Base-by-base conservation (phyloP, 1,140 invertebrate genomes). In the Ctenoplectra terminalis region DNA sequence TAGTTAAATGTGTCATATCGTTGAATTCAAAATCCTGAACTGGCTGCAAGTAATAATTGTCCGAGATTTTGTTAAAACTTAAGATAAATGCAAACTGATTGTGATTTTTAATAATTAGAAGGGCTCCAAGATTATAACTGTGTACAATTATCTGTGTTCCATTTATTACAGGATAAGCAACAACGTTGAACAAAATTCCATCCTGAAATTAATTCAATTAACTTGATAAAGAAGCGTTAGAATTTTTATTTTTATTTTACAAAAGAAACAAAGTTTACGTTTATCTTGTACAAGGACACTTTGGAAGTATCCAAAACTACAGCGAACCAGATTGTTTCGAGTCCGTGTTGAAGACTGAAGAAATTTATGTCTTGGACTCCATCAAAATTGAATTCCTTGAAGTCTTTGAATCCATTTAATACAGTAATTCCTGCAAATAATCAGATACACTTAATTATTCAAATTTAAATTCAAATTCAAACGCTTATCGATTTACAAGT, bases 331-430 rank as follows among this genome's bases (percentile, higher is more conserved):
- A 37, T 23, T 20, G 50, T 40, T 60, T 56, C 26, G 0, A 43
- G 15, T 23, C 40, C 74, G 46, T 74, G 64, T 66, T 69, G 56
- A 67, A 81, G 43, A 29, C 81, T 69, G 58, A 91, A 88, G 8
- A 90, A 85, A 23, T 69, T 29, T 4, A 85, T 31, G 29, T 90
- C 84, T n/a, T 66, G 56, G 0, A 80, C 50, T 40, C 76, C 37
- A 6, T 54, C 17, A 2, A 86, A 61, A 66, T 70, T 60, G 26
- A 85, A 43, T 23, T 20, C 31, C 4, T 23, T 69, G 20, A 71
- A 6, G n/a, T 81, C 63, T 58, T 85, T 11, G n/a, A 91, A 90
- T 71, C 60, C 83, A n/a, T 67, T 67, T 15, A 90, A 9, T 66
- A 87, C 60, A 46, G 67, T 54, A n/a, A 86, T 64, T 34, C 75